phyloP scores from a whole-genome alignment of 2,888 invertebrate genomes.

The Thymelicus sylvestris region DNA sequence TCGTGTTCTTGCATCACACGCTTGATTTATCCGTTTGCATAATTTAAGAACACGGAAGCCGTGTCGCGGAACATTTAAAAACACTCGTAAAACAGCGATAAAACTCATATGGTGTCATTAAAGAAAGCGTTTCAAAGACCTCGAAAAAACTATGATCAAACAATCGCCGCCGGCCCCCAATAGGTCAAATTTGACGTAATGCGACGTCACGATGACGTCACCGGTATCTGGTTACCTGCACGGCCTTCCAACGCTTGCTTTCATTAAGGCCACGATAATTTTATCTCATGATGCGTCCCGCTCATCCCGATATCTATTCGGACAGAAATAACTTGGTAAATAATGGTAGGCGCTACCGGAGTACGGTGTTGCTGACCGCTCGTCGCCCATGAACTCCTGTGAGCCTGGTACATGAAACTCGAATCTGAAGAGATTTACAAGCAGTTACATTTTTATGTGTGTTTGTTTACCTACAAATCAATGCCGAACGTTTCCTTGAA shows the following conservation, averaged over 20 bases:
- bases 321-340: conserved; percentile 63
- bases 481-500: conserved; percentile 43
- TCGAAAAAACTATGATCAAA: conserved; percentile 35
- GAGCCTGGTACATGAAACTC: conserved; percentile 20
- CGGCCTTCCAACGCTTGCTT: conserved; percentile 68
- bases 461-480: conserved; percentile 58
- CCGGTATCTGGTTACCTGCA: conserved; percentile 73
- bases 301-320: conserved; percentile 60
- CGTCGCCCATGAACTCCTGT: conserved; percentile 43
- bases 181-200: conserved; percentile 56
- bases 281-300: conserved; percentile 75
- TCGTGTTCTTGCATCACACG: conserved; percentile 6
- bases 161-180: conserved; percentile 45
- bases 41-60: conserved; percentile 35
- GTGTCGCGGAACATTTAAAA: conserved; percentile 13
- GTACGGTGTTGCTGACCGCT: conserved; percentile 39
- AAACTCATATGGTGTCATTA: conserved; percentile 35
- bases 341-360: conserved; percentile 41
- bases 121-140: conserved; percentile 26
- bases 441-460: conserved; percentile 47
- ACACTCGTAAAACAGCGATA: conserved; percentile 36
- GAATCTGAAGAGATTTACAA: conserved; percentile 49
- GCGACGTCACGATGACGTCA: conserved; percentile 65
- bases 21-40: conserved; percentile 19
- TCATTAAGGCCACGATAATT: conserved; percentile 81